These are phyloP conservation scores for Eilema sororculum DNA, from an alignment of 2,888 invertebrate species.

Conservation along the genomic window DNA sequence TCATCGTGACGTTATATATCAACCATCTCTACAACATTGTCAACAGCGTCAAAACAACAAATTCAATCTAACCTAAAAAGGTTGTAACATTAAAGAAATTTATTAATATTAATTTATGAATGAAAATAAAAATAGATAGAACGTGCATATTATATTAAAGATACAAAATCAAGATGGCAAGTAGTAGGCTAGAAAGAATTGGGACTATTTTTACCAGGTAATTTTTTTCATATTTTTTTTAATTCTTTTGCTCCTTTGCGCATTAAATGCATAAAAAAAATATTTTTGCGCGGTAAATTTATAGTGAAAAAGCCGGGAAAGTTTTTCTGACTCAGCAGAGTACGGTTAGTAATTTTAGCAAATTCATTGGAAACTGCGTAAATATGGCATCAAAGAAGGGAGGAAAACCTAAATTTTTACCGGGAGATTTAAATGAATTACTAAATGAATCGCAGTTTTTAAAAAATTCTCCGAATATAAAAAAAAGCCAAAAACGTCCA, in stretches of 20 bases:
- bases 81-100: no score
- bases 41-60: no score
- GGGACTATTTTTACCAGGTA: slow-evolving; percentile 91
- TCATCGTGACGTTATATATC: no score
- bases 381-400: slow-evolving; percentile 68
- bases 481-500: slow-evolving; percentile 64
- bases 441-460: slow-evolving; percentile 66
- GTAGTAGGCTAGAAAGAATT: slow-evolving; percentile 90
- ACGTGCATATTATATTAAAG: neutral
- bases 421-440: slow-evolving; percentile 67
- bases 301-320: slow-evolving; percentile 33
- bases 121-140: neutral
- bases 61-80: no score
- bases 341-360: neutral
- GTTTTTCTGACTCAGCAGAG: neutral
- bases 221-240: slow-evolving; percentile 9
- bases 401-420: slow-evolving; percentile 64
- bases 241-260: neutral
- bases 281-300: slow-evolving; percentile 35
- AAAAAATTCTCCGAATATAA: slow-evolving; percentile 64
- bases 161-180: slow-evolving; percentile 84
- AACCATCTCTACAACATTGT: no score
- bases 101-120: neutral
- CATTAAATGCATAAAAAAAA: neutral
- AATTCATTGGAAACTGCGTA: neutral